Base-by-base conservation (phyloP, 2,113 vertebrate genomes). In the Ammodytes dubius region DNA sequence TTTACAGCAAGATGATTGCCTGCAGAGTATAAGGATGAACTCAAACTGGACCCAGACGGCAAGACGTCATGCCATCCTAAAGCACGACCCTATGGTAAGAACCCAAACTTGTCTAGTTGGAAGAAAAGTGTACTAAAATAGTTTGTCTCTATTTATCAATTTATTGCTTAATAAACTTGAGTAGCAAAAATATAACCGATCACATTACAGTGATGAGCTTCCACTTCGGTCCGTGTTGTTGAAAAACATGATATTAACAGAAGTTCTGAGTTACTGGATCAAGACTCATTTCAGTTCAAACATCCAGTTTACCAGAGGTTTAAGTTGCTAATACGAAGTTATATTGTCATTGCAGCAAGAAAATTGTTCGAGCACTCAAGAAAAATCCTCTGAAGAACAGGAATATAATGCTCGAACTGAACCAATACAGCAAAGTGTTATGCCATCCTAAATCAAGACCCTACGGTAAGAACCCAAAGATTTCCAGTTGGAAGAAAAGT, bases 1-100 rank as follows among this genome's bases (percentile, higher is more conserved):
- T 49, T 85, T 87, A 1, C 84, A 99, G 98, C 85, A 98, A 97
- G 79, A 99, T 97, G 96, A 96, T 97, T 89, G 94, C 93, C 35
- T 96, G 97, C 77, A 96, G 97, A 74, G 96, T 99, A 99, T 96
- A 99, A 99, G 96, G 99, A 99, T 74, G 95, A 99, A 99, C 45
- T 98, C 93, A 99, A 99, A 83, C 86, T 99, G 84, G 99, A 99
- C 89, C 73, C 85, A 94, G 93, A 94, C 0, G 97, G 96, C n/a
- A 87, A 95, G 96, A 8, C 96, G 98, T 87, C 96, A 95, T 81
- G 98, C 98, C 70, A 99, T 99, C 74, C 95, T 99, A 45, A 89
- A 95, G 87, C 97, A 99, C 12, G 96, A 97, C 40, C 94, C 82
- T 35, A 91, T 96, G 0, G 98, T 99, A 88, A 96, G 96, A 81